Base-by-base conservation (phyloP, 2,888 invertebrate genomes). In the Malthinus seriepunctatus region DNA sequence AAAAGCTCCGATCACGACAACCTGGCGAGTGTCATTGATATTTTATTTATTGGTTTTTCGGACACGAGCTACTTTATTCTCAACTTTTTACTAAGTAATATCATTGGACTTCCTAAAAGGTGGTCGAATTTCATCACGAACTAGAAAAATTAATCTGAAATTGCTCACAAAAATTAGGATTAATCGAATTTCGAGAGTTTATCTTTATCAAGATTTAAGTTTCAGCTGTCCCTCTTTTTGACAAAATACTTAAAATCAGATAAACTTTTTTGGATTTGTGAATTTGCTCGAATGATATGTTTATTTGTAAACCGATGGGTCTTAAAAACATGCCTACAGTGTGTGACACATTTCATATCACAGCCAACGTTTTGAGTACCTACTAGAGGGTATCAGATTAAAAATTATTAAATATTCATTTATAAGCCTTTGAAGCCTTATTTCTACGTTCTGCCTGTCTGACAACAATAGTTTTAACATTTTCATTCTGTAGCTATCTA, bases 11-110 rank as follows among this genome's bases (percentile, higher is more conserved):
- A 63, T 62, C 69, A 68, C 66, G 70, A 69, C 74, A 71, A 69
- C 67, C 72, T 67, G 65, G 66, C 68, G 69, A 74, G 73, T 77
- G 77, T 77, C 76, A 77, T 72, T 76, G 77, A 77, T 77, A 77
- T 77, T 76, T 77, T 77, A 77, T 77, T 76, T 77, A 77, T 77
- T 75, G 74, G 74, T 61, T 63, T 59, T 55, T 60, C 63, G 69
- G 67, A 68, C 67, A 65, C 69, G 66, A 66, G 65, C 65, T 60
- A 54, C 46, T 55, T 57, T 52, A 47, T 46, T 51, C 32, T 33
- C 37, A 50, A 32, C 50, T 50, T 50, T 37, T 51, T 51, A 42
- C 48, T 57, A 53, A 51, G 47, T 57, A 57, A 53, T 49, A 34
- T 34, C 31, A 10, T 33, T n/a, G 39, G 12, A n/a, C 32, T 33